Evolutionary conservation across 2,888 invertebrate genomes (phyloP).

Genomic region (Apamea anceps): DNA sequence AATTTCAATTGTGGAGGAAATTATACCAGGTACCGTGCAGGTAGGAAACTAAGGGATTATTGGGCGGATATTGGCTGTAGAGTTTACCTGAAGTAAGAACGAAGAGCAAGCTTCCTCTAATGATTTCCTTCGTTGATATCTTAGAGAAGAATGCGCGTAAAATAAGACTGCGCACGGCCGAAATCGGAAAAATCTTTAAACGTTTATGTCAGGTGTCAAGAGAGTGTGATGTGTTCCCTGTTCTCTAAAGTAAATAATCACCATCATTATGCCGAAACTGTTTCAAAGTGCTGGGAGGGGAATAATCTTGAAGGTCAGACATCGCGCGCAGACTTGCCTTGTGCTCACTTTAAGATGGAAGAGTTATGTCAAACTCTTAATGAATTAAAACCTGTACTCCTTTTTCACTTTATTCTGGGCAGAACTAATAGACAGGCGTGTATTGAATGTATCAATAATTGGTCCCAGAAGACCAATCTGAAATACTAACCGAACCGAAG

Average conservation of each 20-base stretch:
- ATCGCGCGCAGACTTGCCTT: no score
- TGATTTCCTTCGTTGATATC: not conserved
- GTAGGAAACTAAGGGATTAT: slow-evolving; percentile 22
- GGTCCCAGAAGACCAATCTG: not conserved
- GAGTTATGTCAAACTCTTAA: not conserved
- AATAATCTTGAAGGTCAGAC: no score
- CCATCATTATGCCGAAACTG: no score
- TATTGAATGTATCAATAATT: not conserved
- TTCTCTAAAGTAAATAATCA: not conserved
- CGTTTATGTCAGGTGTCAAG: not conserved
- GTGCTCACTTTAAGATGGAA: not conserved
- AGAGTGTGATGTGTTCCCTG: not conserved
- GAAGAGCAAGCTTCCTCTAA: slow-evolving; percentile 2
- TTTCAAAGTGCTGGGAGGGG: no score
- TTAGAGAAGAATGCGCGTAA: no score
- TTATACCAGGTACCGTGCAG: slow-evolving; percentile 4
- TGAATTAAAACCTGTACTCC: not conserved
- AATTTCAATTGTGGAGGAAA: slow-evolving; percentile 32
- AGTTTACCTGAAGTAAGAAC: slow-evolving; percentile 4
- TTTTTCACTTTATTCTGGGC: not conserved
- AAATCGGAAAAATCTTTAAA: not conserved
- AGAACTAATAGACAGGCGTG: not conserved
- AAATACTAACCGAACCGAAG: not conserved
- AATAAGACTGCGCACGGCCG: not conserved
- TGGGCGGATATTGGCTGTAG: slow-evolving; percentile 21